Base-by-base conservation (phyloP, 1,140 invertebrate species). In the Agrilus planipennis region DNA sequence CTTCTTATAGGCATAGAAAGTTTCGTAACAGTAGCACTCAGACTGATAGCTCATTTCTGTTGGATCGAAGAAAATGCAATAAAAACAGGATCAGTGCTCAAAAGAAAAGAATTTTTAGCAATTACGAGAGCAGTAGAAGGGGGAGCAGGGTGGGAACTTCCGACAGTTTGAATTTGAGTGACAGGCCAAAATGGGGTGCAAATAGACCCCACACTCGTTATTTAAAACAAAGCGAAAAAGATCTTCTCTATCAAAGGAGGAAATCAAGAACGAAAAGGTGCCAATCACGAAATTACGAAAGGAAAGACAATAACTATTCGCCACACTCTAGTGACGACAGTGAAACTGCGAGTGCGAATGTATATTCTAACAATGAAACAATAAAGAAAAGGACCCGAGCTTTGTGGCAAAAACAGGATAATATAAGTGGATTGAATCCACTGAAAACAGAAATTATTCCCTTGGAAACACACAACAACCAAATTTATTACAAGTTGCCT, bases 171-270 rank as follows among this genome's bases (percentile, higher is more conserved):
- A 67, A 68, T 48, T 60, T 69, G 36, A 70, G 71, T 52, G 75
- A 67, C 46, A 64, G 74, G 40, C 77, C 77, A 0, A 76, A 77
- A 52, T 79, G 76, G 77, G 75, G 75, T 17, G 74, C 71, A 1
- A 78, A 77, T 50, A 69, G 75, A 48, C 78, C 78, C 35, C 75
- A 71, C 21, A 80, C 74, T 9, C 72, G 79, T 45, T 84, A 82
- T 53, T 67, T 81, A 46, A 83, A 81, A 44, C 79, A 83, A 62
- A 82, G 79, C 49, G 81, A 82, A 55, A 80, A 81, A 54, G 79
- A 83, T 62, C 76, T 76, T 14, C 72, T 79, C 55, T 81, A 82
- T 55, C 74, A 76, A 60, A 70, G 76, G 47, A 51, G 78, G 48
- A 75, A 76, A 62, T 53, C 77, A 36, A 62, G 75, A 23, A 68